Evolutionary conservation across 1,140 invertebrate species (phyloP).

Genomic region (Drosophila fuyamai): DNA sequence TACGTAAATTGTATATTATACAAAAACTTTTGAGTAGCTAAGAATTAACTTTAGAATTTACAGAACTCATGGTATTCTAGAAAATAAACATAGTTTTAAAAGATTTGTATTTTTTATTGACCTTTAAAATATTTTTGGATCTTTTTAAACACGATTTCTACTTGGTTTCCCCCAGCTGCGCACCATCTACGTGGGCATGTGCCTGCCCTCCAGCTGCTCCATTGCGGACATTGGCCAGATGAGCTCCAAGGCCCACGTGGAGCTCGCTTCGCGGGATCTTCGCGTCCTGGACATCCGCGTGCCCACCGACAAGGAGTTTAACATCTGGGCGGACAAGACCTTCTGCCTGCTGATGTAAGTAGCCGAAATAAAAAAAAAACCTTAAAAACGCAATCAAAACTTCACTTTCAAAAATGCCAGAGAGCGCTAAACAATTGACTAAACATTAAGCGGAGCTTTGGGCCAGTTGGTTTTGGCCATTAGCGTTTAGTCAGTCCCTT

Average conservation of each 20-base stretch:
- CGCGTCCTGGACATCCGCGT: constrained; percentile 87
- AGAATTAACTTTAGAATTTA: too few relatives aligned
- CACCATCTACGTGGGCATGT: constrained; percentile 89
- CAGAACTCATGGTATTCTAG: too few relatives aligned
- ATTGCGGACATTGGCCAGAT: constrained; percentile 87
- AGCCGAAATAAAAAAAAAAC: too few relatives aligned
- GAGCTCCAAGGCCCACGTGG: constrained; percentile 86
- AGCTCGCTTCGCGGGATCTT: constrained; percentile 82
- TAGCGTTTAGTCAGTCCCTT: constrained; percentile 21
- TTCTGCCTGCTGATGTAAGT: constrained; percentile 90
- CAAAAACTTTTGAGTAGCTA: background rate
- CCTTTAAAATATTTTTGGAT: too few relatives aligned
- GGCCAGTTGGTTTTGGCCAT: constrained; percentile 41
- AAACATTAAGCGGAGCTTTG: constrained; percentile 15
- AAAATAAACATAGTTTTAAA: too few relatives aligned
- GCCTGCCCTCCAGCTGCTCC: constrained; percentile 89
- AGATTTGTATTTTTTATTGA: too few relatives aligned
- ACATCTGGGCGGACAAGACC: constrained; percentile 88
- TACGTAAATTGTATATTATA: too few relatives aligned
- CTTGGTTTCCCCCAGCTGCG: constrained; percentile 81
- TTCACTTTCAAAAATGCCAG: constrained; percentile 19
- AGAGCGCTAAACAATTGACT: constrained; percentile 21
- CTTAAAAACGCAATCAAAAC: constrained; percentile 4
- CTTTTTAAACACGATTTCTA: background rate
- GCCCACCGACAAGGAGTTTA: constrained; percentile 88